A percentile compares a stretch with the other conserved stretches of the same genome.
Conservation (phyloP, 2,888 invertebrate genomes). For the Leuctra nigra region DNA sequence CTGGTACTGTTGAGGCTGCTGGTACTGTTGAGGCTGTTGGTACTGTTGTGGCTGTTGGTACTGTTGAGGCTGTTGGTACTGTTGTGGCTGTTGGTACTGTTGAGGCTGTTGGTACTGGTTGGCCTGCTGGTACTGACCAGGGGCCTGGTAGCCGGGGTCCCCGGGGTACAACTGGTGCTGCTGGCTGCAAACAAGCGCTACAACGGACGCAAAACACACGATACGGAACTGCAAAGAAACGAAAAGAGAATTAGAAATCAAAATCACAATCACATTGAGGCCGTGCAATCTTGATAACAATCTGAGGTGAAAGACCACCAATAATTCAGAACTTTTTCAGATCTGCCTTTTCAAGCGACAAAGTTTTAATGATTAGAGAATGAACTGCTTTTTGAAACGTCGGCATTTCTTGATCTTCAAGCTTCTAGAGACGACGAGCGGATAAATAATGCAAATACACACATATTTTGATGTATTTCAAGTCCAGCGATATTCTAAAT, state of each 20-base stretch:
- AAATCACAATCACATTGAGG: background rate
- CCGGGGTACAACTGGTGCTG: conserved; percentile 17
- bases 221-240: conserved; percentile 1
- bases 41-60: conserved; percentile 32
- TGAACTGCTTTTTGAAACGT: no score
- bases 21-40: conserved; percentile 29
- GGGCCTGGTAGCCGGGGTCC: conserved; percentile 18
- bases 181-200: conserved; percentile 8
- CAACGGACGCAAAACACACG: conserved; percentile 17
- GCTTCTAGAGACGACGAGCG: no score
- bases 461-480: no score
- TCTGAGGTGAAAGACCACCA: no score
- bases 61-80: conserved; percentile 22
- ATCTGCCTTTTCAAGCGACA: no score
- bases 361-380: no score
- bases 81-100: conserved; percentile 1
- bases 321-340: no score
- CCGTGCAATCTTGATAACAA: background rate
- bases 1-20: conserved; percentile 1
- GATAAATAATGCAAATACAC: no score
- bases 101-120: conserved; percentile 30
- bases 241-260: background rate
- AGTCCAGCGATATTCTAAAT: no score
- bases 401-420: no score
- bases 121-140: conserved; percentile 28